phyloP scores from a whole-genome alignment of 2,888 invertebrate genomes.

The Scaptomyza caliginosa region DNA sequence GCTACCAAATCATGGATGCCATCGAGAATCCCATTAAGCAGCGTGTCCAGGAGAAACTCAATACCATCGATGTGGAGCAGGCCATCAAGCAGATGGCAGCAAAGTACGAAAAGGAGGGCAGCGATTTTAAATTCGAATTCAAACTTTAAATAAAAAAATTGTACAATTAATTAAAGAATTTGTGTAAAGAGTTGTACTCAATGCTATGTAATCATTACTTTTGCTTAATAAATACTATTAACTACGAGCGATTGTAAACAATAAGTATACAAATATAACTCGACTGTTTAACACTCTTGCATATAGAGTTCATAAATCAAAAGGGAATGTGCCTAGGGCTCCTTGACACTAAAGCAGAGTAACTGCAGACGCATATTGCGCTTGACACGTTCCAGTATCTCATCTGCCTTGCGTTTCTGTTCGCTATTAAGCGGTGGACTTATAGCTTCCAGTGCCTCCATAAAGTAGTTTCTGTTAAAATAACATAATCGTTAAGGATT shows the following conservation, averaged over 20 bases:
- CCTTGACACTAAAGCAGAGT: conserved; percentile 85
- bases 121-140: conserved; percentile 77
- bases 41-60: conserved; percentile 88
- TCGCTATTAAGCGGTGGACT: conserved; percentile 87
- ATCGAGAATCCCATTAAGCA: conserved; percentile 91
- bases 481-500: neutral
- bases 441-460: conserved; percentile 91
- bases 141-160: conserved; percentile 38
- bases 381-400: conserved; percentile 87
- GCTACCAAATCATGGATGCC: conserved; percentile 94
- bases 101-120: conserved; percentile 86
- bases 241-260: conserved; percentile 1
- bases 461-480: conserved; percentile 88
- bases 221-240: conserved; percentile 29
- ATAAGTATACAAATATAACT: neutral
- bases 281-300: neutral
- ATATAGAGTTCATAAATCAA: neutral
- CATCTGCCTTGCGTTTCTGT: conserved; percentile 87
- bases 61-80: conserved; percentile 90
- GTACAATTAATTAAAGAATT: neutral
- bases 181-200: conserved; percentile 17
- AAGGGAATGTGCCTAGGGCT: conserved; percentile 72
- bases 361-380: conserved; percentile 89
- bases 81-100: conserved; percentile 89
- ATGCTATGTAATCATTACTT: conserved; percentile 5